Evolutionary conservation across 2,888 invertebrate genomes (phyloP), one percentile per base, ranked within the genome.

Genomic region (Orthosia cruda): DNA sequence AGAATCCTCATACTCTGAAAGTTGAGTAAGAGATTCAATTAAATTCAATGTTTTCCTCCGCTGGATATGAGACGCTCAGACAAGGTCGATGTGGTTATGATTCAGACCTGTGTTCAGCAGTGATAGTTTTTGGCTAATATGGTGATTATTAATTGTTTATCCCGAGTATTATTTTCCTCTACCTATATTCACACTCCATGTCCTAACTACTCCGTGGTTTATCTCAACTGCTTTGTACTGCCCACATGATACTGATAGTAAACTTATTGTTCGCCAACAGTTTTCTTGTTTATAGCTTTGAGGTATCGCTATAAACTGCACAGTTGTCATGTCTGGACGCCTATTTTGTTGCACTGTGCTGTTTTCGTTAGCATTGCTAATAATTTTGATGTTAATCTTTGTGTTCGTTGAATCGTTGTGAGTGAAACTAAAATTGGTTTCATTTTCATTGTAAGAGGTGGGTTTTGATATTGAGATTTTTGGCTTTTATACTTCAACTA

Each of bases 271-370:
- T 81, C 85, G 77, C 85, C 74, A 84, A 80, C 85, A 83, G 79
- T 86, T 87, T 85, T 85, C 87, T 86, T 86, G 83, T 87, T 86
- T 86, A 86, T 87, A 77, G 85, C 85, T 74, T 75, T 77, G 85
- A 76, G 87, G 78, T 85, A 87, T 81, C 59, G 70, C 81, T 45
- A 75, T 82, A 83, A 83, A 83, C 71, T 79, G 58, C 1, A 71
- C 71, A 77, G 83, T 83, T 83, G 81, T 75, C 81, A 83, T 74
- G 83, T 67, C 66, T 74, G 70, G 83, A 61, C 54, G 80, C 70
- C 62, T 87, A 81, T 85, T 83, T 81, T 83, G 80, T 69, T 73
- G 49, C 67, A 72, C 12, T 77, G 70, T 69, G 54, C 54, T 71
- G 80, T 71, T 72, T 71, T 57, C 23, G 66, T 76, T 75, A 40